Conservation (phyloP, 64 coral and sea anemone species). For the Anthopleura sola region DNA sequence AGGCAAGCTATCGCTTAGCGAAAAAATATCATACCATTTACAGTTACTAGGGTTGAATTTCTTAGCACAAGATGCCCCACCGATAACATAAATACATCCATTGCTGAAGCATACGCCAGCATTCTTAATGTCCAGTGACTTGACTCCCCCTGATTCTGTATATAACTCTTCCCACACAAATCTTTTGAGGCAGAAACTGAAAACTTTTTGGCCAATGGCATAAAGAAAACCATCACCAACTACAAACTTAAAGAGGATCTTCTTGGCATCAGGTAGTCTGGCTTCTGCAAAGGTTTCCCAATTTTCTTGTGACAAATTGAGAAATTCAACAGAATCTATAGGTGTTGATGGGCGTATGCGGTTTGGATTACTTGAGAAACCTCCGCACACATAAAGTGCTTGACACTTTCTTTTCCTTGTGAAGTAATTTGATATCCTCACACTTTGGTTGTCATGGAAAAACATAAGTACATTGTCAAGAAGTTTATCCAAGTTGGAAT, state of each 20-base stretch:
- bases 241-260: neutral
- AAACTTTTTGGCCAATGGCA: constrained; percentile 36
- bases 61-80: constrained; percentile 39
- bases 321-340: constrained; percentile 19
- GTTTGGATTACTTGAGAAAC: constrained; percentile 7
- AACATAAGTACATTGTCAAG: neutral
- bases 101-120: constrained; percentile 33
- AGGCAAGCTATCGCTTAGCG: neutral
- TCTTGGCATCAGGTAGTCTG: neutral
- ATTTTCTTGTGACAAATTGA: neutral
- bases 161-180: constrained; percentile 26
- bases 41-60: constrained; percentile 13
- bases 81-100: constrained; percentile 52
- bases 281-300: constrained; percentile 14
- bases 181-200: constrained; percentile 34
- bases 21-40: constrained; percentile 26
- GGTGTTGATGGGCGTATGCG: neutral
- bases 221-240: constrained; percentile 21
- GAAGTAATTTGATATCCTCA: neutral
- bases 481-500: neutral
- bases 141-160: constrained; percentile 27
- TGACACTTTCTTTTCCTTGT: constrained; percentile 3
- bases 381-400: constrained; percentile 24
- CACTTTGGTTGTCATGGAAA: neutral
- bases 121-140: constrained; percentile 43